Percentiles rank a stretch among this genome's conserved stretches.
Evolutionary conservation across 2,797 vertebrate genomes (phyloP).

Genomic region (Decapterus maruadsi): DNA sequence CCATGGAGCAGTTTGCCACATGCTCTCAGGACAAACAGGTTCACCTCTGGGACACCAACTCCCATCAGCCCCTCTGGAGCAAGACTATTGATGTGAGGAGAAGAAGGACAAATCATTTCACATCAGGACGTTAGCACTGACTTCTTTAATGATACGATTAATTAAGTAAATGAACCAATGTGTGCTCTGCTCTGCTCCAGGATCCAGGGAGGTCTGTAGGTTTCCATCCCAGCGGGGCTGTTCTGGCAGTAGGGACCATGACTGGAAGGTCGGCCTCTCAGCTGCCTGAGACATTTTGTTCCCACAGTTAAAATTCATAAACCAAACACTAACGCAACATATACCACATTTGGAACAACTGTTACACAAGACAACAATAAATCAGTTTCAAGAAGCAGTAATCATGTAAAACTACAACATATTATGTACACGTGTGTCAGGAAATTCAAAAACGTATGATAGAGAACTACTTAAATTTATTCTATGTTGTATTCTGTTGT

Average conservation of each 20-base stretch:
- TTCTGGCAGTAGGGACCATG: slow-evolving; percentile 91
- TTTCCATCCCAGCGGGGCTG: slow-evolving; percentile 91
- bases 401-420: background rate
- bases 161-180: background rate
- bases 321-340: background rate
- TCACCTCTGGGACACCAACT: slow-evolving; percentile 89
- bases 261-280: slow-evolving; percentile 86
- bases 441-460: background rate
- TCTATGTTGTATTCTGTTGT: background rate
- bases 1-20: slow-evolving; percentile 90
- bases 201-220: slow-evolving; percentile 89
- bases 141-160: background rate
- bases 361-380: background rate
- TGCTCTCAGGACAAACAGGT: slow-evolving; percentile 92
- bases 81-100: slow-evolving; percentile 88
- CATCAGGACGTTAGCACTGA: background rate
- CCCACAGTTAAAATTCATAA: background rate
- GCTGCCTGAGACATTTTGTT: background rate
- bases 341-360: background rate
- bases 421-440: too few relatives aligned
- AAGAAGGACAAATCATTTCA: background rate
- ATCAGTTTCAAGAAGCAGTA: background rate
- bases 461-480: background rate
- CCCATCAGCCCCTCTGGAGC: slow-evolving; percentile 92
- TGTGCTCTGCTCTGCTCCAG: slow-evolving; percentile 69